phyloP scores from a whole-genome alignment of 2,888 invertebrate genomes.

The Diaprepes abbreviatus region DNA sequence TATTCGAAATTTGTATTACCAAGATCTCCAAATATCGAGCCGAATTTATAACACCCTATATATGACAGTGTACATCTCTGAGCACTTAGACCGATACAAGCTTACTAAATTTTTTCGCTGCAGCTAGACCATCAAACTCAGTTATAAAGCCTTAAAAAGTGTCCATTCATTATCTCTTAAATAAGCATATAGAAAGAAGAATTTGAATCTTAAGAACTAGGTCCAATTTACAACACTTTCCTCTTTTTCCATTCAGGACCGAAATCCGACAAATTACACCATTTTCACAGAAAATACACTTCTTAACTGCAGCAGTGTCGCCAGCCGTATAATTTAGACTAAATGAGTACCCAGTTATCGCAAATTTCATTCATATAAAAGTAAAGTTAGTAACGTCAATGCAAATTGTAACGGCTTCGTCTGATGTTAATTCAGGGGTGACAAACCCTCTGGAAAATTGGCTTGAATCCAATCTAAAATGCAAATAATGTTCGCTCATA shows the following conservation, averaged over 20 bases:
- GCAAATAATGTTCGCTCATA: slow-evolving; percentile 60
- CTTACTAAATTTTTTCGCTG: no score
- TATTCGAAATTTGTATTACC: no score
- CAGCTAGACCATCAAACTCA: no score
- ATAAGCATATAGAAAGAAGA: no score
- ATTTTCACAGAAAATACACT: slow-evolving; percentile 8
- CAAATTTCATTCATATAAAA: slow-evolving; percentile 43
- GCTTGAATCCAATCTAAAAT: slow-evolving; percentile 64
- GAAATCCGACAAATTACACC: slow-evolving; percentile 14
- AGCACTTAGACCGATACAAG: no score
- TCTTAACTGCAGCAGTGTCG: slow-evolving; percentile 5
- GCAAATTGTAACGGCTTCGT: slow-evolving; percentile 41
- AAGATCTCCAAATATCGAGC: no score
- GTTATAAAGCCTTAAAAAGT: no score
- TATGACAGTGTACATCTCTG: no score
- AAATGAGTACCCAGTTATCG: slow-evolving; percentile 27
- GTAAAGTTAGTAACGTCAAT: slow-evolving; percentile 40
- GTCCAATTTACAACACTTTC: slow-evolving; percentile 8
- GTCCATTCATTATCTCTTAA: no score
- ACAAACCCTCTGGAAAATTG: slow-evolving; percentile 65
- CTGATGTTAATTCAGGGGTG: slow-evolving; percentile 54
- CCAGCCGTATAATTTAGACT: slow-evolving; percentile 32
- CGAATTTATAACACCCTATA: no score
- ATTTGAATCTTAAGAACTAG: neutral
- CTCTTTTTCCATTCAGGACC: neutral